A percentile compares a stretch with the other conserved stretches of the same genome.
phyloP scores from a whole-genome alignment of 2,888 invertebrate species.

The Caenorhabditis becei region DNA sequence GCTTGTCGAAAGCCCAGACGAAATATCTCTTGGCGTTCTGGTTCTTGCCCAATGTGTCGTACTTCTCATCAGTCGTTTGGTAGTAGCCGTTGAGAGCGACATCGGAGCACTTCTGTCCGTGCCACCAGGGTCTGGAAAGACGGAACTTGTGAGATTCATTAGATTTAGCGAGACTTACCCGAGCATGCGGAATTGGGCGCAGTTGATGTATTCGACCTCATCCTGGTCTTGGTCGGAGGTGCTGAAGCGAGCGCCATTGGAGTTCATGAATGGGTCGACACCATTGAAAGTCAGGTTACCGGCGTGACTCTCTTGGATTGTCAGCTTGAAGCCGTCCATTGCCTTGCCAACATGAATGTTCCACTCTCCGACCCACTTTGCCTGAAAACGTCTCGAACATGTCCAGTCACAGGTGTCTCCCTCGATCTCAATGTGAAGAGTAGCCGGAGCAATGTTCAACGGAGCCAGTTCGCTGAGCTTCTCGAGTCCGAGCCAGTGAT shows the following conservation, averaged over 20 bases:
- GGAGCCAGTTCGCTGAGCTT: conserved; percentile 56
- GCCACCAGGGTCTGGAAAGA: conserved; percentile 75
- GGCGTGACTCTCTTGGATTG: conserved; percentile 19
- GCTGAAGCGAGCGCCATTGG: conserved; percentile 69
- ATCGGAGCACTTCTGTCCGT: conserved; percentile 57
- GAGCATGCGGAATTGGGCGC: conserved; percentile 68
- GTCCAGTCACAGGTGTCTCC: conserved; percentile 64
- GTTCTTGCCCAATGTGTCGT: conserved; percentile 11
- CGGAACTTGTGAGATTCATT: too few species aligned
- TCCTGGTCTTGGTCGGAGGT: conserved; percentile 74
- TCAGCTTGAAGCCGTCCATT: conserved; percentile 43
- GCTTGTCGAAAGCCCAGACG: conserved; percentile 24
- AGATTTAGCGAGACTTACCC: conserved; percentile 75
- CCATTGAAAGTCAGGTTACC: conserved; percentile 64
- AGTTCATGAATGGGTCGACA: conserved; percentile 25
- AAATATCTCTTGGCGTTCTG: conserved; percentile 41
- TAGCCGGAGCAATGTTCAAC: not conserved
- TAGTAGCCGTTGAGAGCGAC: conserved; percentile 66
- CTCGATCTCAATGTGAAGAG: conserved; percentile 65
- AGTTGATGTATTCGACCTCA: conserved; percentile 55
- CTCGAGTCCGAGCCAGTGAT: conserved; percentile 71
- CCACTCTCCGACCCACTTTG: conserved; percentile 69
- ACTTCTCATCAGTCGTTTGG: conserved; percentile 28
- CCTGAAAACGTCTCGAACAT: conserved; percentile 40
- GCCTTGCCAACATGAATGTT: conserved; percentile 43